Evolutionary conservation across 2,888 invertebrate genomes (phyloP), one percentile per base, ranked within the genome.

Genomic region (Archaeoteleia sp.): DNA sequence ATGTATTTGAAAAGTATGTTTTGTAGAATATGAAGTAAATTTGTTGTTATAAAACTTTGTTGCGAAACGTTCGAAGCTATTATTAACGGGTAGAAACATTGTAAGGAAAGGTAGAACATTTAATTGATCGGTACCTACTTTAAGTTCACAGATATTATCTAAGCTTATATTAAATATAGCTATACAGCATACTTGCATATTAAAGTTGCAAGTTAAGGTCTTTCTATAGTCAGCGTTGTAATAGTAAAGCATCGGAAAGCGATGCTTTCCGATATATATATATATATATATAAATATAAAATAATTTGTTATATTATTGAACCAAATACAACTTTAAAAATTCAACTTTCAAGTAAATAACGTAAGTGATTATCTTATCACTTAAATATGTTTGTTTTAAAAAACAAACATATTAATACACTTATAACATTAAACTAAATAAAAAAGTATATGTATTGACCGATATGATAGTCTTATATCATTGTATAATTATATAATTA

Each of bases 171-270:
- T 46, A 29, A 53, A 58, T 62, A 54, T 62, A 62, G 46, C 37
- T 54, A 35, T 54, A 54, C 25, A 20, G 45, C 39, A 13, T 49
- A 37, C 48, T 62, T 62, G 55, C 54, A 42, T 42, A 42, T 54
- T 45, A 42, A 48, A 54, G 35, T 34, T 62, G 34, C 48, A 54
- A 62, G 62, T 48, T 62, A 62, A 62, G 62, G 62, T 62, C 62
- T 29, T 7, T 7, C 25, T 62, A 55, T 53, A 62, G 54, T 29
- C 34, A 42, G 15, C 27, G 7, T 5, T 29, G 9, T 39, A 30
- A 9, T 30, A 30, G 32, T 54, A 39, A 57, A 48, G 43, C 49
- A 65, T 62, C 39, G 55, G 51, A 53, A 51, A 57, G 61, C 40
- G 48, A 55, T 35, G 48, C n/a, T n/a, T n/a, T n/a, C n/a, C n/a